Base-by-base conservation (phyloP, 2,113 vertebrate species). In the Trogon surrucura region DNA sequence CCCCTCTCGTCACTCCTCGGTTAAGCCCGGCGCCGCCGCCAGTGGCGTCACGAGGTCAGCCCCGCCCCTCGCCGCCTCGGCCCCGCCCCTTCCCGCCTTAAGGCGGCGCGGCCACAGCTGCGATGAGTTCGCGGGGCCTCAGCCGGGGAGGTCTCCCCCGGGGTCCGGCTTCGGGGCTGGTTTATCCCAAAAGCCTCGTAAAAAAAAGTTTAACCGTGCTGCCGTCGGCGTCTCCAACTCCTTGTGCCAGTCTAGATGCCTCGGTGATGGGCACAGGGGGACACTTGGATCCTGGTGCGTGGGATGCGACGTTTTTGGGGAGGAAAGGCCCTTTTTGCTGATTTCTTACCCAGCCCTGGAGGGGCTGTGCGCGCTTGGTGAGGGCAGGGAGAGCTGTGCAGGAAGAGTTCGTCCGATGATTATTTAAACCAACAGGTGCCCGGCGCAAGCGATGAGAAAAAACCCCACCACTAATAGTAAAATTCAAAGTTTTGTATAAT, bases 341-440 rank as follows among this genome's bases (percentile, higher is more conserved):
- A 1, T 75, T 58, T 20, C 3, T 29, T 16, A 12, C 13, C 34
- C 30, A 20, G 36, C 16, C 34, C 47, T 0, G 15, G 23, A 4
- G 10, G 10, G 41, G 22, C 6, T 0, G 2, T 3, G 1, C 1
- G 10, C 0, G 1, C 10, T 14, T 6, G 13, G 27, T 11, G 1
- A 0, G 2, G 51, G 34, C 53, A 45, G 80, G 17, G 38, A 53
- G 16, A 64, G 41, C 69, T 38, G n/a, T 57, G 2, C 1, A 5
- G 57, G 8, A 19, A 19, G 19, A 2, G 11, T 38, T 47, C 1
- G 2, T 18, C 34, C 3, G n/a, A 5, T 16, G 70, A 3, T 79
- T 53, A 4, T 60, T 89, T 75, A 32, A 74, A 64, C 38, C 38
- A 71, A 30, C 38, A 81, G 73, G 21, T 36, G 80, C 60, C 72